Percentiles rank a stretch among this genome's conserved stretches.
Evolutionary conservation across 2,113 vertebrate species (phyloP).

Genomic region (Pterophyllum scalare): DNA sequence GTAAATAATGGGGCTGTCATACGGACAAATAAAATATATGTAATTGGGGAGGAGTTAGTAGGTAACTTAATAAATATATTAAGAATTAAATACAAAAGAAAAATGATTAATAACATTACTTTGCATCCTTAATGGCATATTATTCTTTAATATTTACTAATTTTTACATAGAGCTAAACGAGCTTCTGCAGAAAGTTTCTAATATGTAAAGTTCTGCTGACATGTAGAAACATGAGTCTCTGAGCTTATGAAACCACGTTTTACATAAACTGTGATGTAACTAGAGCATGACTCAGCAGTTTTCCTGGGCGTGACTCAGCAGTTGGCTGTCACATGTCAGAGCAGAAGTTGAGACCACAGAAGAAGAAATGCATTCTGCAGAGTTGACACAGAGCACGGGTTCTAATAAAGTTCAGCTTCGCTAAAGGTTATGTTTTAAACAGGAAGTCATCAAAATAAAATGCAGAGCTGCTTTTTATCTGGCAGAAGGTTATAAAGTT

Average conservation of each 20-base stretch:
- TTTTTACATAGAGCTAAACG: neutral
- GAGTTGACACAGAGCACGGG: neutral
- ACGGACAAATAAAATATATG: no score
- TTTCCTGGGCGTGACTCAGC: constrained; percentile 41
- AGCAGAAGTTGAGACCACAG: neutral
- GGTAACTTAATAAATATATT: no score
- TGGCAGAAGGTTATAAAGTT: neutral
- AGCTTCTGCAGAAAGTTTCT: neutral
- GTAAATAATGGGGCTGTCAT: no score
- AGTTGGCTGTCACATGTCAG: constrained; percentile 31
- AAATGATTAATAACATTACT: neutral
- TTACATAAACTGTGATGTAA: neutral
- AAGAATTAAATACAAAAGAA: neutral
- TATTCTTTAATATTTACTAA: neutral
- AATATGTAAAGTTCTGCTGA: neutral
- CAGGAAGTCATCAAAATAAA: neutral
- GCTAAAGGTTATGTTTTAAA: neutral
- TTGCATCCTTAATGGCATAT: neutral
- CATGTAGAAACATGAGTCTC: neutral
- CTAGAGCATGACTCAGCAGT: constrained; percentile 16
- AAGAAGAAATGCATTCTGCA: neutral
- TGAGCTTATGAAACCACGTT: neutral
- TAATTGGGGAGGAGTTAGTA: no score
- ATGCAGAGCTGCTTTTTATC: neutral
- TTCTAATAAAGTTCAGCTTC: neutral